These are phyloP conservation scores for Halichondria panicea DNA, from an alignment of 37 sponge, comb jelly and placozoan genomes.

Conservation along the genomic window DNA sequence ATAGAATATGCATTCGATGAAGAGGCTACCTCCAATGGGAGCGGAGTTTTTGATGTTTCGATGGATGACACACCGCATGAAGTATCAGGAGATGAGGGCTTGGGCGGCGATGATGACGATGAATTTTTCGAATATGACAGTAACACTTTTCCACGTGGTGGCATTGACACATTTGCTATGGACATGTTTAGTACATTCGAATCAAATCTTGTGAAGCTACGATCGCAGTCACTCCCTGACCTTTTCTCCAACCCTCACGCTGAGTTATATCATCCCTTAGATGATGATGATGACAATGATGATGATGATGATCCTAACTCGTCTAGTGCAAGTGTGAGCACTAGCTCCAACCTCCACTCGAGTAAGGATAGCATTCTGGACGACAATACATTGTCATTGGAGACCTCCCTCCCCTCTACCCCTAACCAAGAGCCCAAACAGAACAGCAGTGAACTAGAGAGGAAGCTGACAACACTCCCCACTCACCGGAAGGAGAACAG, in stretches of 20 bases:
- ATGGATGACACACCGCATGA: not conserved
- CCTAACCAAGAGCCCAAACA: too few relatives aligned
- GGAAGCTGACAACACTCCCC: too few relatives aligned
- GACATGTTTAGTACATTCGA: constrained; percentile 49
- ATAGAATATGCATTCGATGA: too few relatives aligned
- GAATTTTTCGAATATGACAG: not conserved
- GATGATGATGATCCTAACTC: constrained; percentile 2
- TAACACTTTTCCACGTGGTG: not conserved
- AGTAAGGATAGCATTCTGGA: not conserved
- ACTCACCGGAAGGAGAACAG: too few relatives aligned
- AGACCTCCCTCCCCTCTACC: too few relatives aligned
- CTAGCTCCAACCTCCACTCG: constrained; percentile 11
- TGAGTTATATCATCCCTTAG: not conserved
- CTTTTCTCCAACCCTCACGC: constrained; percentile 18
- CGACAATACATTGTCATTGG: too few relatives aligned
- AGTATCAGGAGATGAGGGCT: not conserved
- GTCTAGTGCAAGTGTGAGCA: constrained; percentile 43
- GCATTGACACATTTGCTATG: constrained; percentile 45
- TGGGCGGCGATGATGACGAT: constrained; percentile 1
- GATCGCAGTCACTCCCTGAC: constrained; percentile 42
- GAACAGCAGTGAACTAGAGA: too few relatives aligned
- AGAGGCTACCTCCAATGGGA: not conserved
- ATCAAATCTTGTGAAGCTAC: constrained; percentile 21
- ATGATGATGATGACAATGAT: not conserved
- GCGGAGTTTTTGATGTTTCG: not conserved